Evolutionary conservation across 2,113 vertebrate genomes (phyloP).

Genomic region (Aleadryas rufinucha): DNA sequence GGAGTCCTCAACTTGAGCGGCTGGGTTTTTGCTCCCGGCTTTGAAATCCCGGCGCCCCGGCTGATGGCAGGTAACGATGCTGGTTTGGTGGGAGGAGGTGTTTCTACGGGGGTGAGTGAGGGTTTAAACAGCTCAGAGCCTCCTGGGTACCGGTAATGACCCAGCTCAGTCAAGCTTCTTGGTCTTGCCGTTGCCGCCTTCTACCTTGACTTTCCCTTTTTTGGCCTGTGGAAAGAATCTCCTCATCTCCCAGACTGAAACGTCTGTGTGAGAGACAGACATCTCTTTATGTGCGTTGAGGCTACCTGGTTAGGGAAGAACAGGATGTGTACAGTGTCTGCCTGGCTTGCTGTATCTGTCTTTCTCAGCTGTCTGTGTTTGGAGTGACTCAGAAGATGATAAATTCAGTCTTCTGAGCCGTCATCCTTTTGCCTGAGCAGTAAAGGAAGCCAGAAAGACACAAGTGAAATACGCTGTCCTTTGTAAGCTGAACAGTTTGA

Average conservation of each 20-base stretch:
- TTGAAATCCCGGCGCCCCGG: neutral
- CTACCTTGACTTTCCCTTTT: neutral
- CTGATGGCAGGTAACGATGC: neutral
- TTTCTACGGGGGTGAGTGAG: neutral
- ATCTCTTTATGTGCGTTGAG: neutral
- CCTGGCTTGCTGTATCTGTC: neutral
- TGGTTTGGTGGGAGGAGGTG: neutral
- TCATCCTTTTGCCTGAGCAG: neutral
- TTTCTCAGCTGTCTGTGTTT: neutral
- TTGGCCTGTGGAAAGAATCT: neutral
- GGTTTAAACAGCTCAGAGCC: neutral
- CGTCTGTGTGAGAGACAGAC: neutral
- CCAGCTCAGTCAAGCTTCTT: neutral
- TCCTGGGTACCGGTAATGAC: neutral
- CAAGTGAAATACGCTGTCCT: neutral
- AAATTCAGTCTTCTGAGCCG: neutral
- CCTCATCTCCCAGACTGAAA: neutral
- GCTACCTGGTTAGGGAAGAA: neutral
- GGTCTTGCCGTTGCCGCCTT: neutral
- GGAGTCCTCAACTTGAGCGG: neutral
- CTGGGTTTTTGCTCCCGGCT: neutral
- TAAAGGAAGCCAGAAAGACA: neutral
- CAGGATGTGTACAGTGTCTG: neutral
- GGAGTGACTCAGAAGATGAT: neutral
- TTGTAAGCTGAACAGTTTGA: neutral